A percentile compares a stretch with the other conserved stretches of the same genome.
Conservation (phyloP, 2,888 invertebrate species). For the Xylota segnis region DNA sequence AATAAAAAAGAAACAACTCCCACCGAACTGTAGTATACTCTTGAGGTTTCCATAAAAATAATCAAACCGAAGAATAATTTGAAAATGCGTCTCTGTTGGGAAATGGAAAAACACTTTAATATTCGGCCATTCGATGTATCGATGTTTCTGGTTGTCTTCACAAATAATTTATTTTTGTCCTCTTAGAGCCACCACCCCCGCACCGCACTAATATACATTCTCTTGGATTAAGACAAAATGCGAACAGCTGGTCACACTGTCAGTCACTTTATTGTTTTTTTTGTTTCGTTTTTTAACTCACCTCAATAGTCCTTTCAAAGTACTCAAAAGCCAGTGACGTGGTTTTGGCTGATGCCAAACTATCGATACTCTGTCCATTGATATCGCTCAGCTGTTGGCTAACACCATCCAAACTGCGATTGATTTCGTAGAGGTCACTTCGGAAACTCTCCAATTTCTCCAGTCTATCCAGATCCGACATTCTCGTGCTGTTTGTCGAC, state of each 20-base stretch:
- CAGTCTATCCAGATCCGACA: conserved; percentile 88
- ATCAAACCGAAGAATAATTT: conserved; percentile 9
- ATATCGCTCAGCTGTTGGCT: conserved; percentile 87
- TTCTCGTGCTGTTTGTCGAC: conserved; percentile 86
- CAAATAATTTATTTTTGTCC: conserved; percentile 37
- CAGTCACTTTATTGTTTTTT: conserved; percentile 10
- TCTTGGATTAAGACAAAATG: conserved; percentile 20
- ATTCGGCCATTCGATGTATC: conserved; percentile 11
- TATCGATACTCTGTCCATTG: conserved; percentile 90
- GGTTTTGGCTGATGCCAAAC: conserved; percentile 88
- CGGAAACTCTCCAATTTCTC: conserved; percentile 89
- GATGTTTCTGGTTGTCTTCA: conserved; percentile 8
- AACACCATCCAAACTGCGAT: conserved; percentile 89
- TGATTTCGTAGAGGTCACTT: conserved; percentile 89
- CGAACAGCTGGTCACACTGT: conserved; percentile 34
- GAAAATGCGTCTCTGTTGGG: conserved; percentile 29
- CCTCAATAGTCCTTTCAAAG: conserved; percentile 92
- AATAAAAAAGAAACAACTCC: too few relatives aligned
- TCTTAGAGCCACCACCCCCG: conserved; percentile 38
- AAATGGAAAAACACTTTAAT: conserved; percentile 19
- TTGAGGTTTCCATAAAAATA: conserved; percentile 31
- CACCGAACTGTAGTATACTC: conserved; percentile 4
- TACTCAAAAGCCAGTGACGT: conserved; percentile 90
- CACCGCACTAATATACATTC: conserved; percentile 28
- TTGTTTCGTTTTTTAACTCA: conserved; percentile 82